A percentile compares a stretch with the other conserved stretches of the same genome.
phyloP scores from a whole-genome alignment of 2,888 invertebrate genomes.

The Ormyrus pomaceus region DNA sequence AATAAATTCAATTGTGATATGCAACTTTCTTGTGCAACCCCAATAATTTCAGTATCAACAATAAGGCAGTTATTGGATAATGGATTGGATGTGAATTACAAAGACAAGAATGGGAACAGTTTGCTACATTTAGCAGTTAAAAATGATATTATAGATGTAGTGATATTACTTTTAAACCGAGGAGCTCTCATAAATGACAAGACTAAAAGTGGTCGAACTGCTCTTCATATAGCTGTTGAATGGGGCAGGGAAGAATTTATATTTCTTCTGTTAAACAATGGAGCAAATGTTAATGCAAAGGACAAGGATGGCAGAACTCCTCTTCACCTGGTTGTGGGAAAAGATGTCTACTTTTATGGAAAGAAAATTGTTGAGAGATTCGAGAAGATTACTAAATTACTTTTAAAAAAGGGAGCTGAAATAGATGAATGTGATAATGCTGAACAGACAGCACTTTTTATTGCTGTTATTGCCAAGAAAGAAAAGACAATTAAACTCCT shows the following conservation, averaged over 20 bases:
- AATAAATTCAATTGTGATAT: conserved; percentile 42
- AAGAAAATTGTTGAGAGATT: conserved; percentile 40
- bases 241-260: conserved; percentile 37
- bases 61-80: conserved; percentile 32
- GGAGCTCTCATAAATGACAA: conserved; percentile 31
- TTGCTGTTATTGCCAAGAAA: neutral
- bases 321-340: conserved; percentile 17
- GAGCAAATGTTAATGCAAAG: neutral
- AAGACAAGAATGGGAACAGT: conserved; percentile 41
- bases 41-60: conserved; percentile 20
- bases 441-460: neutral
- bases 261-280: conserved; percentile 8
- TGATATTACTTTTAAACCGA: too few species aligned
- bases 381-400: conserved; percentile 42
- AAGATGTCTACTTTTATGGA: conserved; percentile 24
- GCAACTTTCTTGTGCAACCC: conserved; percentile 20
- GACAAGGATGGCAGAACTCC: conserved; percentile 36
- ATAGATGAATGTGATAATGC: conserved; percentile 35
- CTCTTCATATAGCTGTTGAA: conserved; percentile 38
- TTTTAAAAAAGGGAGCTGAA: conserved; percentile 28
- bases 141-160: too few species aligned
- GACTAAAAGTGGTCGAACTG: conserved; percentile 25
- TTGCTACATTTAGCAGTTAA: too few species aligned
- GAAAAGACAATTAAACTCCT: conserved; percentile 32
- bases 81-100: conserved; percentile 22